These are phyloP conservation scores for Phocoena phocoena DNA, from an alignment of 2,113 vertebrate species.

Conservation along the genomic window DNA sequence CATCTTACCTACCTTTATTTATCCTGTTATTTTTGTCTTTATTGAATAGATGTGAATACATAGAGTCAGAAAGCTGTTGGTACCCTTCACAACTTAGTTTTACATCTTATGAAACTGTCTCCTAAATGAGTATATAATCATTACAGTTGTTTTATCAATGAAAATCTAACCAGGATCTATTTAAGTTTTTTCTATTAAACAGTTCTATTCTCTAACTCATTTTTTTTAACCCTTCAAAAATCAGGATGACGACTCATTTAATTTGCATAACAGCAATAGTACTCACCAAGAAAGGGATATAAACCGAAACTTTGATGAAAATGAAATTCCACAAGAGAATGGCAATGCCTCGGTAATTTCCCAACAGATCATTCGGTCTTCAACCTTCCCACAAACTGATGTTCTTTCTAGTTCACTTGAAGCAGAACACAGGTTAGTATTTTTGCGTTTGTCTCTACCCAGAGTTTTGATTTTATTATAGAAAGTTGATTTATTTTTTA, in stretches of 20 bases:
- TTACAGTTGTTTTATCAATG: background rate
- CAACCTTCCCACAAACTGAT: slow-evolving; percentile 83
- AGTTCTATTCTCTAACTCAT: background rate
- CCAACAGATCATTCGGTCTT: slow-evolving; percentile 82
- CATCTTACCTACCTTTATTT: background rate
- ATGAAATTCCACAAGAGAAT: slow-evolving; percentile 80
- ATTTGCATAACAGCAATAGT: slow-evolving; percentile 83
- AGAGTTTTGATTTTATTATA: background rate
- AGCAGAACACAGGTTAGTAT: slow-evolving; percentile 87
- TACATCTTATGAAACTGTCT: background rate
- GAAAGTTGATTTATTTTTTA: background rate
- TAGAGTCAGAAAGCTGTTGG: background rate
- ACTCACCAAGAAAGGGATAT: slow-evolving; percentile 82
- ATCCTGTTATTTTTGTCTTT: background rate
- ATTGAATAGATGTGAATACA: background rate
- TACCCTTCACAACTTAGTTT: background rate
- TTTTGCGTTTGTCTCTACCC: background rate
- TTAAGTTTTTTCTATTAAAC: background rate
- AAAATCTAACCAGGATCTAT: background rate
- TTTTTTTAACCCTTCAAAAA: slow-evolving; percentile 63
- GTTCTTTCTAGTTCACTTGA: slow-evolving; percentile 90
- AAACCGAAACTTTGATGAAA: slow-evolving; percentile 85
- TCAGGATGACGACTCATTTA: slow-evolving; percentile 81
- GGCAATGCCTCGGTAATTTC: slow-evolving; percentile 80
- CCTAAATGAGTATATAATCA: background rate